A percentile compares a stretch with the other conserved stretches of the same genome.
phyloP scores from a whole-genome alignment of 2,888 invertebrate species.

The Ennomos quercinarius region DNA sequence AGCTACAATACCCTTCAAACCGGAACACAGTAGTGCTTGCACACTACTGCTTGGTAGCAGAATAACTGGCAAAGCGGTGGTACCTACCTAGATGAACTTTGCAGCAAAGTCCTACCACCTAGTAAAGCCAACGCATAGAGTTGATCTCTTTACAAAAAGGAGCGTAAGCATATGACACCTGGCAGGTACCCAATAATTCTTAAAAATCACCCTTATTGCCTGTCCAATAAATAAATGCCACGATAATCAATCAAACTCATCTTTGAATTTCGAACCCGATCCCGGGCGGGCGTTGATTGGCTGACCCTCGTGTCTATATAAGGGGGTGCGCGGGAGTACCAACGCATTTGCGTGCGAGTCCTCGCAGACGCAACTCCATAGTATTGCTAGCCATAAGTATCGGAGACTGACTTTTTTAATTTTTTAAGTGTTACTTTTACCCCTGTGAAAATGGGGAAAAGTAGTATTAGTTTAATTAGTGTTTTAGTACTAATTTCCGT shows the following conservation, averaged over 20 bases:
- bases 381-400: slow-evolving; percentile 66
- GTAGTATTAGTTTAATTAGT: slow-evolving; percentile 74
- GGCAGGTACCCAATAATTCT: no score
- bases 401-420: slow-evolving; percentile 66
- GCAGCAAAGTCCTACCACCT: no score
- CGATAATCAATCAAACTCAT: not conserved
- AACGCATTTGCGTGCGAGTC: slow-evolving; percentile 71
- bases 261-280: slow-evolving; percentile 23
- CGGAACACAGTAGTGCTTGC: no score
- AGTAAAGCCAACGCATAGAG: no score
- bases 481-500: slow-evolving; percentile 73
- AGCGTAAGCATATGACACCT: no score
- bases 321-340: slow-evolving; percentile 40
- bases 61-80: no score
- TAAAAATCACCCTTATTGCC: no score
- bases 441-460: slow-evolving; percentile 75
- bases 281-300: slow-evolving; percentile 14
- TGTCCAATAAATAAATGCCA: no score
- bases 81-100: no score
- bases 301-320: slow-evolving; percentile 60
- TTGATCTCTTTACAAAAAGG: no score
- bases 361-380: slow-evolving; percentile 62
- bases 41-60: no score
- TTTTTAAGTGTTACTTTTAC: slow-evolving; percentile 61
- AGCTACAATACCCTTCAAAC: no score